These are phyloP conservation scores for Spea multiplicata DNA, from an alignment of 2,113 vertebrate species.

Conservation along the genomic window DNA sequence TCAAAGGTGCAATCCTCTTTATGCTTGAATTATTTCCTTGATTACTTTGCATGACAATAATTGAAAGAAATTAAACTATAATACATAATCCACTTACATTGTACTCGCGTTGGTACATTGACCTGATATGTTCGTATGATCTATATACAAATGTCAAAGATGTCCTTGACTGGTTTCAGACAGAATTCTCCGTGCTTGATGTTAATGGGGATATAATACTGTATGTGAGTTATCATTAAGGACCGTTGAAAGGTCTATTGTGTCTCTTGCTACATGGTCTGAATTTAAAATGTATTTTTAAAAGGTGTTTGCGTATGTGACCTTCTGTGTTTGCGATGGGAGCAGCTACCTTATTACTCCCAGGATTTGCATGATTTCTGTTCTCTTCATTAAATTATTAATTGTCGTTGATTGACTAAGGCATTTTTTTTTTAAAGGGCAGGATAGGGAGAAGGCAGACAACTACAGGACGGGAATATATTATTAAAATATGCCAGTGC, in stretches of 20 bases:
- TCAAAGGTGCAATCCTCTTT: slow-evolving; percentile 24
- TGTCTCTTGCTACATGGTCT: neutral
- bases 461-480: no score
- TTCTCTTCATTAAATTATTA: no score
- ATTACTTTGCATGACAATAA: slow-evolving; percentile 41
- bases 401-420: no score
- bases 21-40: slow-evolving; percentile 35
- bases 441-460: no score
- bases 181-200: neutral
- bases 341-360: no score
- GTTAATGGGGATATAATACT: neutral
- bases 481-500: no score
- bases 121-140: slow-evolving; percentile 13
- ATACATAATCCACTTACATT: slow-evolving; percentile 15
- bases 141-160: neutral
- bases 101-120: neutral
- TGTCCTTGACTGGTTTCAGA: neutral
- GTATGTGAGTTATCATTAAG: neutral
- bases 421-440: no score
- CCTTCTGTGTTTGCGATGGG: no score
- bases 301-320: neutral
- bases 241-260: neutral
- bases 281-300: neutral
- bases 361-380: no score
- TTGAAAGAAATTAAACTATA: slow-evolving; percentile 35